Conservation (phyloP, 64 coral and sea anemone species). For the Montipora cactus region DNA sequence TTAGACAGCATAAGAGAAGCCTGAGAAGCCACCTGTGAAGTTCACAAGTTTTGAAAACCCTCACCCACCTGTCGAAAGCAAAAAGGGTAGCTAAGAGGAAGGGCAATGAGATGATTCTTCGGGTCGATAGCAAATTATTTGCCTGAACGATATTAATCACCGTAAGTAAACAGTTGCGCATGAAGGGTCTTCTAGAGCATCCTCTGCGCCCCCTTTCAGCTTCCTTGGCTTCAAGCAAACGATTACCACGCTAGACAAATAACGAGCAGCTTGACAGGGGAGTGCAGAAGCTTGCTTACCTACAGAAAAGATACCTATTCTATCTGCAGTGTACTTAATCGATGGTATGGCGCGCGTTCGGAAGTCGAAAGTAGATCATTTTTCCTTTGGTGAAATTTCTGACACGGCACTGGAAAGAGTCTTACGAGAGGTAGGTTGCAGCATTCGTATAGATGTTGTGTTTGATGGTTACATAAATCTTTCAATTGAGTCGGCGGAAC, state of each 20-base stretch:
- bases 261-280: conserved; percentile 20
- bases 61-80: no score
- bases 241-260: not conserved
- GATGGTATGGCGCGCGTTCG: conserved; percentile 70
- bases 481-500: not conserved
- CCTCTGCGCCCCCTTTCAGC: conserved; percentile 14
- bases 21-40: no score
- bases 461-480: not conserved
- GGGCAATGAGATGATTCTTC: not conserved
- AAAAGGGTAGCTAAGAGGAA: not conserved
- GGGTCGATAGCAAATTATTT: not conserved
- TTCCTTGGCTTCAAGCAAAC: conserved; percentile 15
- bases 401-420: not conserved
- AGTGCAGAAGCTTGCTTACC: conserved; percentile 36
- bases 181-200: not conserved
- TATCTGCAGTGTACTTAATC: conserved; percentile 25
- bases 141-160: not conserved
- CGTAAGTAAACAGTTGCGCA: not conserved
- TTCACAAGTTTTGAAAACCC: no score
- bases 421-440: not conserved
- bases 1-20: no score
- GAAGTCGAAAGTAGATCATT: conserved; percentile 50
- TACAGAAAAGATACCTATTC: conserved; percentile 28
- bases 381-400: conserved; percentile 30
- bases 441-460: not conserved